Base-by-base conservation (phyloP, 2,888 invertebrate species). In the Deilephila porcellus region DNA sequence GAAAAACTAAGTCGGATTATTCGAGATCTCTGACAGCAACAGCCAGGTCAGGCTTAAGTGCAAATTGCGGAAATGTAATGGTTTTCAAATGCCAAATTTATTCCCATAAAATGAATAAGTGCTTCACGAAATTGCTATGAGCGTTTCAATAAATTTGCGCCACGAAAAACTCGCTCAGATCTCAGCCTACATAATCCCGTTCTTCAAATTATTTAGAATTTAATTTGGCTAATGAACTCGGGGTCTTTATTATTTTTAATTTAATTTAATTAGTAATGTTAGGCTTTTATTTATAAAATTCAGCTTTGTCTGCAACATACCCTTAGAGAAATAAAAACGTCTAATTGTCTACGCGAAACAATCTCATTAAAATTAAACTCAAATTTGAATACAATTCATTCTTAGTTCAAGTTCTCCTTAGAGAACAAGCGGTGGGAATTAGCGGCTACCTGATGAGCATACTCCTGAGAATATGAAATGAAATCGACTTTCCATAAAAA, bases 151-250 rank as follows among this genome's bases (percentile, higher is more conserved):
- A 52, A 52, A 52, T 37, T 20, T 37, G 56, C 45, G 7, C n/a
- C 34, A 25, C 11, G 25, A 67, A 67, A 67, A 45, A 67, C 25
- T 52, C 37, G 19, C 34, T 45, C 45, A 70, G 29, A 25, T 14
- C 29, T 45, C 32, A 71, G 63, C 29, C 29, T 53, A 72, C 53
- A 8, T 34, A 59, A 59, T 25, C 11, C 19, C 71, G 63, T 53
- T 67, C 72, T 67, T 64, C 60, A 67, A 74, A 32, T 53, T 70
- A 72, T 64, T 74, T 70, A 77, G 73, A 77, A 74, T 78, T 78
- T 76, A 77, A 79, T 79, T 81, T 78, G 72, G 73, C 59, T 80
- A 80, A 80, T 81, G 76, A 80, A 79, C 74, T 76, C n/a, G 75
- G 72, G 75, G 74, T 76, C 72, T 77, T 76, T 72, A 76, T 76